Evolutionary conservation across 2,888 invertebrate species (phyloP).

Genomic region (Megastigmus dorsalis): DNA sequence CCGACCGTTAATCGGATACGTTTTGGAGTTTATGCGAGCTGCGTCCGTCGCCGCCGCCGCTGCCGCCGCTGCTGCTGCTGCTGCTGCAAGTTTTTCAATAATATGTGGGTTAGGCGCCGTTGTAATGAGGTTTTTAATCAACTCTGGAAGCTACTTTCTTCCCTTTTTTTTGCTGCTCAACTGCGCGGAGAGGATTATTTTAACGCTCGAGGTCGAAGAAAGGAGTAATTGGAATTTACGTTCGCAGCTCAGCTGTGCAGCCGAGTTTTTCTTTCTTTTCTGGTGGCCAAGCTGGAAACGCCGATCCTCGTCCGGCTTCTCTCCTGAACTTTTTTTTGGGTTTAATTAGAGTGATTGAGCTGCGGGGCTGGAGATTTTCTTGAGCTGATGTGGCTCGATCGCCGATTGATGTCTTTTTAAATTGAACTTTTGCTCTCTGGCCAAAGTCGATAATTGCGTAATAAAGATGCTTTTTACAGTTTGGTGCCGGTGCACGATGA

Average conservation of each 20-base stretch:
- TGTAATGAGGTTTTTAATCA: slow-evolving; percentile 42
- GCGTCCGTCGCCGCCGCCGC: too few species aligned
- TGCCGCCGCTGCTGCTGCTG: too few species aligned
- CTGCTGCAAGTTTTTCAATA: slow-evolving; percentile 27
- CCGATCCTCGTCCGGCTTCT: not conserved
- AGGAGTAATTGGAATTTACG: slow-evolving; percentile 11
- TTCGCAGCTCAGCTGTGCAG: too few species aligned
- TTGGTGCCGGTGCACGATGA: too few species aligned
- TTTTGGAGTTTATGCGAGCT: too few species aligned
- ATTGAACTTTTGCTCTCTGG: slow-evolving; percentile 9
- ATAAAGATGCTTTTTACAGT: too few species aligned
- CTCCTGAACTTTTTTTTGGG: not conserved
- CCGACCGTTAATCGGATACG: slow-evolving; percentile 25
- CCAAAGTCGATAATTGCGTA: too few species aligned
- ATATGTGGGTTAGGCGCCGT: slow-evolving; percentile 5
- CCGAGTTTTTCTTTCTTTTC: not conserved
- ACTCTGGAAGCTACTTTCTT: not conserved
- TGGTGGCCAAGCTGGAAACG: not conserved
- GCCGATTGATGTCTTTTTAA: not conserved
- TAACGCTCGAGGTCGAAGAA: not conserved
- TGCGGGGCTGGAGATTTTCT: not conserved
- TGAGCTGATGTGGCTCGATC: not conserved
- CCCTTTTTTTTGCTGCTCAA: not conserved
- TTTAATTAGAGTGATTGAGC: slow-evolving; percentile 16
- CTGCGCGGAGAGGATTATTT: too few species aligned